Evolutionary conservation across 2,888 invertebrate species (phyloP), one percentile per base, ranked within the genome.

Genomic region (Xestia ashworthii): DNA sequence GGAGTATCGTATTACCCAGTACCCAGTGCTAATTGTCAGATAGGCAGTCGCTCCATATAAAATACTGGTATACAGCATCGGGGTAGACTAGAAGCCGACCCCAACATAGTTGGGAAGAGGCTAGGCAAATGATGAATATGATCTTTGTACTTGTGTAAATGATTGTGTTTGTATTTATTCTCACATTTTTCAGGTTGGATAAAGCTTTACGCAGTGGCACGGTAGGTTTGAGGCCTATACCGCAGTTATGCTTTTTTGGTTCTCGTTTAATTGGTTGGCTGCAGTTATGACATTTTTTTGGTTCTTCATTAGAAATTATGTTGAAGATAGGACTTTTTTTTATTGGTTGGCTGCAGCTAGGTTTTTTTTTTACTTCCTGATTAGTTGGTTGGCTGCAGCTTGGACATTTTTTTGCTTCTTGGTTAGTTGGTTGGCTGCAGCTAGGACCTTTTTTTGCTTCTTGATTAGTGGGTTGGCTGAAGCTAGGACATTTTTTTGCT

Each of bases 201-300:
- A 95, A 85, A 12, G 92, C 95, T 90, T 93, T 93, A 81, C 89
- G 92, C 3, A 96, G 90, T 0, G 94, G 93, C 22, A 91, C 71
- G 1, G 90, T 90, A 55, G 41, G 48, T 0, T 0, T 41, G 1
- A 67, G 38, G 0, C 77, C 84, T 0, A 86, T 78, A 25, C 79
- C 68, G 41, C 89, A 89, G 44, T 87, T 87, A 60, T 75, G 38
- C 11, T 44, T 70, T 50, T 60, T 64, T 38, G 41, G 38, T 6
- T 12, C 12, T 25, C 25, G 25, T 12, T 0, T 12, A 55, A 5
- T n/a, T 12, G 55, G 12, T 25, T 4, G 1, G 25, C 2, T 25
- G 5, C 6, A 6, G 25, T 80, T 44, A 44, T 9, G 44, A 44
- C 44, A 44, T 44, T 44, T 44, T 44, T 11, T 44, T 44, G 1